These are phyloP conservation scores for Silvanus unidentatus DNA, from an alignment of 2,888 invertebrate species.

Conservation along the genomic window DNA sequence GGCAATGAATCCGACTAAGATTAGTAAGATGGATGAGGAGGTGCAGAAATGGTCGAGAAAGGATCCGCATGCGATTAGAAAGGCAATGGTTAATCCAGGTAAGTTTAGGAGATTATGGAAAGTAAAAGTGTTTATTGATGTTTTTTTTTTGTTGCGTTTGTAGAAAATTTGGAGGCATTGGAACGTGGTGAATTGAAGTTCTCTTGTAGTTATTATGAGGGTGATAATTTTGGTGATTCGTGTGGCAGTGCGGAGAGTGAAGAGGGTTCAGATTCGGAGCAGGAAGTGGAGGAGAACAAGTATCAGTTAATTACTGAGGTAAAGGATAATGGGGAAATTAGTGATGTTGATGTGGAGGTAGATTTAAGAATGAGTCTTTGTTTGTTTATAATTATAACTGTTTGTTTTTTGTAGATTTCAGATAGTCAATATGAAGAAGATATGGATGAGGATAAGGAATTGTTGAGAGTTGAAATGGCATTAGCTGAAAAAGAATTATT, in stretches of 20 bases:
- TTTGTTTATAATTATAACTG: background rate
- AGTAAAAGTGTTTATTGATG: slow-evolving; percentile 2
- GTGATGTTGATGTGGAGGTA: slow-evolving; percentile 55
- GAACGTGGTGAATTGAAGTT: slow-evolving; percentile 88
- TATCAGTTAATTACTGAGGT: slow-evolving; percentile 52
- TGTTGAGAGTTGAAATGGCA: slow-evolving; percentile 43
- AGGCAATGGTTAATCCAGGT: slow-evolving; percentile 93
- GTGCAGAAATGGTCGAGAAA: slow-evolving; percentile 96
- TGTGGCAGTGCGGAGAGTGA: slow-evolving; percentile 63
- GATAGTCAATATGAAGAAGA: slow-evolving; percentile 71
- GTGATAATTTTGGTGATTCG: slow-evolving; percentile 49
- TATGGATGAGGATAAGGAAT: slow-evolving; percentile 55
- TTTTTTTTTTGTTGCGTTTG: slow-evolving; percentile 25
- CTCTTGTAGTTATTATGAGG: slow-evolving; percentile 49
- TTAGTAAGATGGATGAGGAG: slow-evolving; percentile 96
- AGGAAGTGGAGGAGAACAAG: slow-evolving; percentile 40
- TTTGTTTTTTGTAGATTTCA: slow-evolving; percentile 49
- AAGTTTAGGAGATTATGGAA: no score
- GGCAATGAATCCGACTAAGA: slow-evolving; percentile 94
- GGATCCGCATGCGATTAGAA: slow-evolving; percentile 85
- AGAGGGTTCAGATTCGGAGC: slow-evolving; percentile 57
- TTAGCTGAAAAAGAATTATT: slow-evolving; percentile 44
- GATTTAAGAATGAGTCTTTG: slow-evolving; percentile 20
- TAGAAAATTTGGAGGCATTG: slow-evolving; percentile 72
- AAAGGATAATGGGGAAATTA: slow-evolving; percentile 38